Percentiles rank a stretch among this genome's conserved stretches.
Evolutionary conservation across 1,140 invertebrate genomes (phyloP).

Genomic region (Leptinotarsa undecemlineata): DNA sequence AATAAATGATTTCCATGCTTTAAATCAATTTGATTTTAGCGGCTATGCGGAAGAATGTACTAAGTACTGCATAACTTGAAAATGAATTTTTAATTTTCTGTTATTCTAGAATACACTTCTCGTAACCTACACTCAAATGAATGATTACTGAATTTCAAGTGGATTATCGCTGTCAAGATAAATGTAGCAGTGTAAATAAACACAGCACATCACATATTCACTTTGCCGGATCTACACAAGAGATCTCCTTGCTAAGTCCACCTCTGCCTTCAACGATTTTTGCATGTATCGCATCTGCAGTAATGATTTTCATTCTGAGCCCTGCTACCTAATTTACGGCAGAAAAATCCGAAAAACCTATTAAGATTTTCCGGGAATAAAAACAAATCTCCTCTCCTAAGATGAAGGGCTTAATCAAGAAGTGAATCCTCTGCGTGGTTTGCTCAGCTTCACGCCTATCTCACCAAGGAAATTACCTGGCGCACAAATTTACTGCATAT

Average conservation of each 20-base stretch:
- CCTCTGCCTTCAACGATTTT: not conserved
- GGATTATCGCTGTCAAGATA: no score
- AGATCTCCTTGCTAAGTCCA: not conserved
- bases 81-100: no score
- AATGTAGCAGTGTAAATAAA: no score
- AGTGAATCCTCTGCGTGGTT: constrained; percentile 18
- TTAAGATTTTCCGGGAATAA: constrained; percentile 17
- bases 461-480: constrained; percentile 23
- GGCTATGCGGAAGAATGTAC: no score
- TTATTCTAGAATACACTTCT: no score
- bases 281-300: not conserved
- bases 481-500: constrained; percentile 28
- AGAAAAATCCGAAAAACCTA: constrained; percentile 12
- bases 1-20: no score
- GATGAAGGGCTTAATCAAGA: constrained; percentile 24
- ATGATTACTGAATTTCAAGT: no score
- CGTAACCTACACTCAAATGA: no score
- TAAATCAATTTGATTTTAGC: no score
- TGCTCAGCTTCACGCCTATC: constrained; percentile 19
- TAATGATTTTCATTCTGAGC: constrained; percentile 2
- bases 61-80: no score
- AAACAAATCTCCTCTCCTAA: constrained; percentile 8
- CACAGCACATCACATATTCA: no score
- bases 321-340: not conserved
- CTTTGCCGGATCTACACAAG: no score